A percentile compares a stretch with the other conserved stretches of the same genome.
Conservation (phyloP, 1,140 invertebrate genomes). For the Palaemon carinicauda region DNA sequence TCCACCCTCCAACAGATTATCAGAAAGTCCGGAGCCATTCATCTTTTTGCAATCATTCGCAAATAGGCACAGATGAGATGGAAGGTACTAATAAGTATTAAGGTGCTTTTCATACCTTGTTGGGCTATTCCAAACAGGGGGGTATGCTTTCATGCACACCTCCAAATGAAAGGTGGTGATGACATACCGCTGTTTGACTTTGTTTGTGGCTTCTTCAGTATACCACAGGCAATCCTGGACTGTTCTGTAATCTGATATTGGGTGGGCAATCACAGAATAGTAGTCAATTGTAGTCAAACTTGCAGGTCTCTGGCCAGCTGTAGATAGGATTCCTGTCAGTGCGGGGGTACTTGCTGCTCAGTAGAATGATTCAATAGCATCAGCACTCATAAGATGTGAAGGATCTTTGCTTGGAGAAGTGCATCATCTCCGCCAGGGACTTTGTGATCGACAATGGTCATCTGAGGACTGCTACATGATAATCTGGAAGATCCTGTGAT, state of each 20-base stretch:
- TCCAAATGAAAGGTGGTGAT: constrained; percentile 1
- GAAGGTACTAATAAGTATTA: neutral
- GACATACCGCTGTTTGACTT: neutral
- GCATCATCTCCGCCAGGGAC: no score
- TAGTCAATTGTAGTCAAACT: no score
- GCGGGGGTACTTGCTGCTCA: neutral
- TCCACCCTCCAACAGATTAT: neutral
- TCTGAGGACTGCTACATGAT: no score
- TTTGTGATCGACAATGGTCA: no score
- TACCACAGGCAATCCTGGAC: neutral
- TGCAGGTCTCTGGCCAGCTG: neutral
- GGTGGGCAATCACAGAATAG: neutral
- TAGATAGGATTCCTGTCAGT: neutral
- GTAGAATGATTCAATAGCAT: neutral
- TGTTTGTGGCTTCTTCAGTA: neutral
- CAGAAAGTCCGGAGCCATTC: neutral
- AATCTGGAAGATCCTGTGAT: neutral
- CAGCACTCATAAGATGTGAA: no score
- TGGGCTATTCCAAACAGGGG: neutral
- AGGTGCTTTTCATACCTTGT: neutral
- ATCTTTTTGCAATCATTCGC: constrained; percentile 16
- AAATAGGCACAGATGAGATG: neutral
- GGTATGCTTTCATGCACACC: constrained; percentile 23
- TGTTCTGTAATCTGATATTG: neutral
- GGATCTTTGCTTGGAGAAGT: no score